A percentile compares a stretch with the other conserved stretches of the same genome.
Evolutionary conservation across 2,888 invertebrate species (phyloP).

Genomic region (Macrosiphum euphorbiae): DNA sequence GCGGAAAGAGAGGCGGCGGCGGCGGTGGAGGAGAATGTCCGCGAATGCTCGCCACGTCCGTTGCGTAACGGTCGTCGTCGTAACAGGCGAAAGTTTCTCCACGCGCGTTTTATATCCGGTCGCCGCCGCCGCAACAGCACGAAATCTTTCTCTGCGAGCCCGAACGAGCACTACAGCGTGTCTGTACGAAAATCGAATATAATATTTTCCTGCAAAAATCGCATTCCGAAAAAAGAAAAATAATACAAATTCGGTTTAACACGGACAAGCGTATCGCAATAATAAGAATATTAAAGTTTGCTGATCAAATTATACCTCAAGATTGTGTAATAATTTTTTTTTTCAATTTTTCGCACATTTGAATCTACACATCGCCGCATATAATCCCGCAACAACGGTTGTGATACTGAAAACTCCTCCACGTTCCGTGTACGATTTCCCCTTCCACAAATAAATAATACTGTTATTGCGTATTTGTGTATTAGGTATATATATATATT

Average conservation of each 20-base stretch:
- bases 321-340: neutral
- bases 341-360: neutral
- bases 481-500: neutral
- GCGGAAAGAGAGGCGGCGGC: neutral
- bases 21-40: constrained; percentile 38
- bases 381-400: neutral
- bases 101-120: constrained; percentile 53
- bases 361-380: neutral
- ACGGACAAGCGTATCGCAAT: neutral
- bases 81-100: constrained; percentile 64
- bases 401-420: neutral
- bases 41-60: constrained; percentile 47
- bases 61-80: constrained; percentile 55
- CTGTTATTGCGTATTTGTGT: neutral
- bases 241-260: neutral
- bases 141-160: constrained; percentile 38
- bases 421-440: neutral
- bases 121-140: constrained; percentile 9
- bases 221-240: neutral
- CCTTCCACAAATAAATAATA: neutral
- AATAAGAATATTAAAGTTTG: neutral
- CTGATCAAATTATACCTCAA: no score
- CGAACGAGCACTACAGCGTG: neutral
- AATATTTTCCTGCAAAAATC: neutral
- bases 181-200: neutral